phyloP scores from a whole-genome alignment of 2,113 vertebrate genomes.

The Azemiops feae region DNA sequence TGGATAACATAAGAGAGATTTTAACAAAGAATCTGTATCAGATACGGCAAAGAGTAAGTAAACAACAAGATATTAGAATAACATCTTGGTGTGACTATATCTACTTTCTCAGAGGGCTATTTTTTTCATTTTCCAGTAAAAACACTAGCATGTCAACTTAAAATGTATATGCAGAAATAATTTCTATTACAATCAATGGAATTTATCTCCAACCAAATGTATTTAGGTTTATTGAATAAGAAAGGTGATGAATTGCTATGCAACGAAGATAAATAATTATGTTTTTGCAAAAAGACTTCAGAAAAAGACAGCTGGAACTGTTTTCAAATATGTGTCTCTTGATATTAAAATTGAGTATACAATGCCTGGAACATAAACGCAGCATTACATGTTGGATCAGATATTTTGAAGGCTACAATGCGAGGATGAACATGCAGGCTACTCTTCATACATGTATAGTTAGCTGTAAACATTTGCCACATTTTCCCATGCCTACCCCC shows the following conservation, averaged over 20 bases:
- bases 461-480: background rate
- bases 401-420: background rate
- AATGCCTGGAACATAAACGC: background rate
- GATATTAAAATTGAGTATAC: constrained; percentile 23
- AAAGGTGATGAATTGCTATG: constrained; percentile 8
- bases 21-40: constrained; percentile 96
- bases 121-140: constrained; percentile 13
- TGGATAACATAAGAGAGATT: constrained; percentile 88
- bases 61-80: constrained; percentile 35
- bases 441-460: background rate
- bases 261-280: constrained; percentile 30
- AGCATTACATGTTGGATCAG: background rate
- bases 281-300: constrained; percentile 38
- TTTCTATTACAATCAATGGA: constrained; percentile 9
- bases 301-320: constrained; percentile 23
- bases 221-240: constrained; percentile 19
- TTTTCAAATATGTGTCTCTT: background rate
- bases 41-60: constrained; percentile 89
- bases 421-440: background rate
- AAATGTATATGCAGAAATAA: background rate
- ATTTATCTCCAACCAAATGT: constrained; percentile 17
- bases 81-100: constrained; percentile 34
- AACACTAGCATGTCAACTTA: background rate
- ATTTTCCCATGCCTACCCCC: background rate
- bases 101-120: constrained; percentile 7